Base-by-base conservation (phyloP, 2,113 vertebrate species). In the Choloepus hoffmanni region DNA sequence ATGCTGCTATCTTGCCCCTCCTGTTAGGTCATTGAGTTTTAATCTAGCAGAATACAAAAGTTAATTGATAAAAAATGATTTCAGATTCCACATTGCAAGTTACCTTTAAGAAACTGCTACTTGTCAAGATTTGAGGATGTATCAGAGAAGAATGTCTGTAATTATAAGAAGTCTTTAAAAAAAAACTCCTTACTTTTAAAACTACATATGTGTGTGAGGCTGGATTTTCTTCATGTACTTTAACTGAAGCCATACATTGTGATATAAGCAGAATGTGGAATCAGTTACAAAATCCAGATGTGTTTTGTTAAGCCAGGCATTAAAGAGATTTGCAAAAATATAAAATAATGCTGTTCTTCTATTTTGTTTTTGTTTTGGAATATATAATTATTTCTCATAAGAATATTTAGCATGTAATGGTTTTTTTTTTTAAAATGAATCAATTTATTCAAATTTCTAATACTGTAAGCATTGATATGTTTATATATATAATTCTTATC, bases 361-460 rank as follows among this genome's bases (percentile, higher is more conserved):
- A 28, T 65, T 85, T 70, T 83, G 28, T 63, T 68, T 53, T 83
- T 73, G 19, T 73, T 93, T 84, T 48, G 36, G 33, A 79, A 43
- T 62, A 53, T 83, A 3, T 63, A 58, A 28, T n/a, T 84, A 24
- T 63, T 86, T 95, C 79, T 96, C 60, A 72, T 65, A 48, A 84
- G 87, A 78, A 72, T 72, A 55, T 81, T 92, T 91, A 73, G 88
- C 19, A 36, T 79, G 18, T 88, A 70, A 8, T 83, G 33, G 11
- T 24, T 62, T 87, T 77, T 40, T 62, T 90, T 89, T 67, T 84
- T 95, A 50, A 90, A 85, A 79, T 79, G 21, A 65, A 72, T 88
- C 62, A 40, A 40, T 82, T 58, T n/a, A 84, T 95, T 88, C 15
- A 88, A 90, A 63, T 77, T 81, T 93, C 12, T 77, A 94, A 67